Evolutionary conservation across 2,113 vertebrate species (phyloP), one percentile per base, ranked within the genome.

Genomic region (Triplophysa dalaica): DNA sequence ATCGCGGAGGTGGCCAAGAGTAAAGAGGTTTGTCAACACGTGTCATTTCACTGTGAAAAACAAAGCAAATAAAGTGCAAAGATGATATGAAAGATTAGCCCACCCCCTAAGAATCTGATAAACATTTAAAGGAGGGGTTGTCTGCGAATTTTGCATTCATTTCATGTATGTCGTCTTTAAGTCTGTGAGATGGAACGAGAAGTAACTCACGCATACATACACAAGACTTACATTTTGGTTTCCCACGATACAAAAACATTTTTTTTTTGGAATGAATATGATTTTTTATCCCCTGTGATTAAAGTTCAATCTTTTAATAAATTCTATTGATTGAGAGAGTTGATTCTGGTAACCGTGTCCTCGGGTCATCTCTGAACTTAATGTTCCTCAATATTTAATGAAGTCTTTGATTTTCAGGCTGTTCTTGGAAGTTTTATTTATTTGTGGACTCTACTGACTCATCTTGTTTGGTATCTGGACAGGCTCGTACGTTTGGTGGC

Each of bases 1-100:
- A 99, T 99, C 45, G 97, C 98, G 26, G 97, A 99, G 91, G 94
- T 99, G 68, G 93, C 97, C 75, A 99, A 97, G 88, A 96, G 93
- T 90, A 99, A 99, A 91, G 98, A 99, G 93, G 98, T 99, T 52
- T 7, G 4, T 75, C 10, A 19, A 1, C 50, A 54, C 2, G 10
- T 45, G 43, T 12, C 43, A 38, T 45, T 12, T 45, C 8, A 11
- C 11, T 1, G 48, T 52, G 50, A 17, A 16, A 5, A 58, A n/a
- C 9, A 9, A 7, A 9, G 16, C 21, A 6, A 56, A 56, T 8
- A n/a, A 19, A 0, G n/a, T 58, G 9, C 2, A 21, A 58, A n/a
- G 19, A 58, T 58, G n/a, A 21, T 58, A 9, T 21, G 3, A 58
- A 21, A 19, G 16, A n/a, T 14, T 14, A 14, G 48, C 12, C 48